Evolutionary conservation across 2,888 invertebrate species (phyloP), one percentile per base, ranked within the genome.

Genomic region (Mimumesa dahlbomi): DNA sequence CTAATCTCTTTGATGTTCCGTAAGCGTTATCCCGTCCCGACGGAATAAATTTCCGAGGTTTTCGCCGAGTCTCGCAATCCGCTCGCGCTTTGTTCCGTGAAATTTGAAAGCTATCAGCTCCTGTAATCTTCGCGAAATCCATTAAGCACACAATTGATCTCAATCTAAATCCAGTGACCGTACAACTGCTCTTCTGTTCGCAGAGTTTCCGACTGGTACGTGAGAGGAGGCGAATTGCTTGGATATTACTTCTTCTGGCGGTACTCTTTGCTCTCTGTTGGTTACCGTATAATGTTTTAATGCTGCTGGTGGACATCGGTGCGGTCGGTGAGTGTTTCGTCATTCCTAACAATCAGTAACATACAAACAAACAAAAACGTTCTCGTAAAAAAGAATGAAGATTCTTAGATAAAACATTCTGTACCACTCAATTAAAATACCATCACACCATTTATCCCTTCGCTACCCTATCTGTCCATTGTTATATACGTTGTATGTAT

Each of bases 241-340:
- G 94, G 91, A 94, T 95, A 74, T 90, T 95, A 14, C 90, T 95
- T 0, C 91, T 94, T 0, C 90, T 95, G 11, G 95, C 95, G 0
- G 91, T 94, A 1, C 91, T 95, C 18, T 95, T 95, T 83, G 94
- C 94, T 0, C 86, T 93, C 2, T 95, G 95, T 89, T 95, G 95
- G 95, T 90, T 95, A 43, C 95, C 95, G 0, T 94, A 95, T 90
- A 94, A 94, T 88, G 92, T 94, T 46, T 90, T 94, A 19, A 92
- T 92, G 82, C 90, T 95, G 13, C 89, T 95, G 52, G 88, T 93
- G 4, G 95, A 95, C 83, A 91, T 93, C 11, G 91, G 91, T 2
- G 82, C 80, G 16, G 81, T 87, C n/a, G 82, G 89, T 83, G 73
- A 85, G 83, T 79, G 38, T 21, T 40, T 0, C 19, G 6, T 34